Conservation (phyloP, 2,888 invertebrate genomes). For the Boloria selene region DNA sequence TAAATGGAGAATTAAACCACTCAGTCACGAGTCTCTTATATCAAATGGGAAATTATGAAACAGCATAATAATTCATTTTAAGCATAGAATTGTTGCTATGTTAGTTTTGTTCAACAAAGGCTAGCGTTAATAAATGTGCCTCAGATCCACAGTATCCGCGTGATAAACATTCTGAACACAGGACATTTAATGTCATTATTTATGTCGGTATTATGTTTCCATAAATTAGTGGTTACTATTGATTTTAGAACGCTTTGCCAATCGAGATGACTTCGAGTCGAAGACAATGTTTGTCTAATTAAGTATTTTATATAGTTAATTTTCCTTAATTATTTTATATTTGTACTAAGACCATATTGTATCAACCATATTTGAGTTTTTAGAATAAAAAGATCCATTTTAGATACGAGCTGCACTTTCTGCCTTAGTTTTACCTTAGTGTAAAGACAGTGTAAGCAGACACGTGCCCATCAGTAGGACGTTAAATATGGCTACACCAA, state of each 20-base stretch:
- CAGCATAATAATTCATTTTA: slow-evolving; percentile 31
- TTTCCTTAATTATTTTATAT: too few species aligned
- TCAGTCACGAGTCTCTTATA: slow-evolving; percentile 28
- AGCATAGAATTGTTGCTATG: slow-evolving; percentile 38
- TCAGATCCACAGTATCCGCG: slow-evolving; percentile 40
- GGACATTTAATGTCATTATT: slow-evolving; percentile 47
- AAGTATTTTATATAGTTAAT: too few species aligned
- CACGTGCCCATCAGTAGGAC: too few species aligned
- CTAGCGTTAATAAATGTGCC: slow-evolving; percentile 40
- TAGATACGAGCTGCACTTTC: too few species aligned
- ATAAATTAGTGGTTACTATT: slow-evolving; percentile 47
- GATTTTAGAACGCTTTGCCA: slow-evolving; percentile 1
- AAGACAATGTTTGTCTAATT: too few species aligned
- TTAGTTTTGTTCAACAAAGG: slow-evolving; percentile 38
- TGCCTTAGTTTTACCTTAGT: too few species aligned
- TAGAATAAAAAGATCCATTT: too few species aligned
- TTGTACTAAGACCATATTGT: too few species aligned
- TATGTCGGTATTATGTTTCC: slow-evolving; percentile 50
- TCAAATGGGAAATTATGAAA: slow-evolving; percentile 29
- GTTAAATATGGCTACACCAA: too few species aligned
- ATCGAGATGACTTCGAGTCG: slow-evolving; percentile 15
- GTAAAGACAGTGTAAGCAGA: too few species aligned
- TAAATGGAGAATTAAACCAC: slow-evolving; percentile 21
- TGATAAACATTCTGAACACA: slow-evolving; percentile 45
- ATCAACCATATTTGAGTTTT: neutral